phyloP scores from a whole-genome alignment of 2,888 invertebrate species.

The Mythimna impura region DNA sequence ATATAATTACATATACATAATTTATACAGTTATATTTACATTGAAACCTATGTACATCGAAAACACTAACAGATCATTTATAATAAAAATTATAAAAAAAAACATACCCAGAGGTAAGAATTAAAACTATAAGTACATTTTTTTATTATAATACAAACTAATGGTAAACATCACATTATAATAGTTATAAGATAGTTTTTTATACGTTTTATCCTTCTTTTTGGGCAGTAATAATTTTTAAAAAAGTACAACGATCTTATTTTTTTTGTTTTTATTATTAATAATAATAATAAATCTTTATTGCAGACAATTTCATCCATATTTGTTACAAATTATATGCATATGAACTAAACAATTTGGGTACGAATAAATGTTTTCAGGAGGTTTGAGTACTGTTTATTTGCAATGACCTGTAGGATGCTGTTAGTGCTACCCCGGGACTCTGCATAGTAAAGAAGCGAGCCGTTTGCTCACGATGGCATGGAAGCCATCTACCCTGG shows the following conservation, averaged over 20 bases:
- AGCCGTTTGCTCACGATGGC: no score
- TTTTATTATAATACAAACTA: slow-evolving; percentile 71
- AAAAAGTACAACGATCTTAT: not conserved
- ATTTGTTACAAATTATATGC: no score
- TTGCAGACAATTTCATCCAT: no score
- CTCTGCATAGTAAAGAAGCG: no score
- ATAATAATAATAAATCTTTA: no score
- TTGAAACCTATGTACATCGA: slow-evolving; percentile 76
- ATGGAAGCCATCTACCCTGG: no score
- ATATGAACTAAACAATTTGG: no score
- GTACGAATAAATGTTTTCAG: no score
- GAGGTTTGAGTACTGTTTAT: no score
- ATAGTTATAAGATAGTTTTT: slow-evolving; percentile 46
- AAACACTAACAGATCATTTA: slow-evolving; percentile 85
- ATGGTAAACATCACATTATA: slow-evolving; percentile 83
- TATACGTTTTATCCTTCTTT: slow-evolving; percentile 17
- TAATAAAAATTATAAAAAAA: slow-evolving; percentile 67
- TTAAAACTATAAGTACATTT: slow-evolving; percentile 63
- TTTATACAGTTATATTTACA: slow-evolving; percentile 82
- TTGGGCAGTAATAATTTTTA: slow-evolving; percentile 30
- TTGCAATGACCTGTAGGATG: no score
- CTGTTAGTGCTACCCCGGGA: no score
- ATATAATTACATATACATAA: slow-evolving; percentile 66
- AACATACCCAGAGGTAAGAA: slow-evolving; percentile 62
- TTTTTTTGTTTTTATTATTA: not conserved